Evolutionary conservation across 2,888 invertebrate species (phyloP).

Genomic region (Penaeus monodon): DNA sequence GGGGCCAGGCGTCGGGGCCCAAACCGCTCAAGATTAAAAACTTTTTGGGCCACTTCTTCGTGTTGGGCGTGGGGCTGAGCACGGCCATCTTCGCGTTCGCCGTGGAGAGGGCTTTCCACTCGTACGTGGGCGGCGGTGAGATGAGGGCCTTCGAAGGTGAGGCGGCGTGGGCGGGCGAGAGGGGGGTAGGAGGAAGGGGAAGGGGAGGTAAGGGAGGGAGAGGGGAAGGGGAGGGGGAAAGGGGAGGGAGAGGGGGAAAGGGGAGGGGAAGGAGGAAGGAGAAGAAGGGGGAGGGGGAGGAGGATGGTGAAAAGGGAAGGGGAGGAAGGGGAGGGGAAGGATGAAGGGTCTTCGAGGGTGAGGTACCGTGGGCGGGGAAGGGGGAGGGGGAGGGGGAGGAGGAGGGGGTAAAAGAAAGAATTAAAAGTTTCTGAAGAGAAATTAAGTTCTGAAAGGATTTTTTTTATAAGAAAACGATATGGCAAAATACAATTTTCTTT

Average conservation of each 20-base stretch:
- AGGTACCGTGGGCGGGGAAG: not conserved
- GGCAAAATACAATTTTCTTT: not conserved
- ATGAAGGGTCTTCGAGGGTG: too few species aligned
- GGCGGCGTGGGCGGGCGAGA: not conserved
- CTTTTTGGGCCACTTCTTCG: slow-evolving; percentile 60
- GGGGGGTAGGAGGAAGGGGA: not conserved
- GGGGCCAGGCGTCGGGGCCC: slow-evolving; percentile 19
- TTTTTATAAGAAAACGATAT: not conserved
- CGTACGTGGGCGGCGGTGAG: not conserved
- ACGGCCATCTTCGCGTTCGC: slow-evolving; percentile 41
- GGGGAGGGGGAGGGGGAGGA: not conserved
- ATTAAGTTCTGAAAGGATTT: too few species aligned
- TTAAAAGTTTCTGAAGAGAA: too few species aligned
- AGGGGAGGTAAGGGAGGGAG: not conserved
- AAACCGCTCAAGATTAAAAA: slow-evolving; percentile 49
- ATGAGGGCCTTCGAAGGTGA: not conserved
- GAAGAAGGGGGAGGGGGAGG: not conserved
- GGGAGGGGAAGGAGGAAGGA: not conserved
- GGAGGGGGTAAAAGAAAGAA: too few species aligned
- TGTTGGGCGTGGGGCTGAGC: slow-evolving; percentile 51
- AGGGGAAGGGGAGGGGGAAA: not conserved
- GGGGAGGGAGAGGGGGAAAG: not conserved
- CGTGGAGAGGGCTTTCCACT: slow-evolving; percentile 24
- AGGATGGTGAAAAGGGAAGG: not conserved
- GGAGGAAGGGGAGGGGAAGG: not conserved